Base-by-base conservation (phyloP, 2,113 vertebrate species). In the Pyxicephalus adspersus region DNA sequence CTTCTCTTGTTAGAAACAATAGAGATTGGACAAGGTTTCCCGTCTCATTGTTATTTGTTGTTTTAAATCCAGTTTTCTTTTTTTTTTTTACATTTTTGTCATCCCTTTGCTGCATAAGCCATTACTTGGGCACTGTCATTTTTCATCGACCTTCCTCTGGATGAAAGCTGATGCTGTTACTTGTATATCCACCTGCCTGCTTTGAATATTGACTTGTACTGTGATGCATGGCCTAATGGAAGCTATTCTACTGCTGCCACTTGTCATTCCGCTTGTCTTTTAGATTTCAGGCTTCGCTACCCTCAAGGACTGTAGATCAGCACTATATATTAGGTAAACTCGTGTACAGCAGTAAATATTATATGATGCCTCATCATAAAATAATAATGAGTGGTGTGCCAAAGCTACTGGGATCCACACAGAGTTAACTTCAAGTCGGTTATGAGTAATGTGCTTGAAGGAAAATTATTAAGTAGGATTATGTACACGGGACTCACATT, bases 331-430 rank as follows among this genome's bases (percentile, higher is more conserved):
- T 77, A 77, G 29, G 78, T 19, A 31, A 54, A 52, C 57, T 52
- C 57, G 17, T 65, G 66, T 54, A 60, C 19, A 38, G 67, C 58
- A 72, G 78, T 63, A 72, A 72, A 72, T 80, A 72, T 80, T 64
- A 80, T 80, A 52, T 70, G 77, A 72, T 29, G 77, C 57, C 60
- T 72, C 52, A 45, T 80, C 66, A 72, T 64, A 72, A 79, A 79
- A 79, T 79, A 79, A 58, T 68, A 79, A 79, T 70, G 64, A 60
- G 29, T n/a, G 25, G 5, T 23, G 5, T 67, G 54, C 23, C 15
- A 0, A 34, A 57, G 28, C 22, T 18, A 29, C 11, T 5, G 19
- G 20, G 20, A 8, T 74, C 20, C 34, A 5, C 55, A 58, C 34
- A 74, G 28, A 60, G 54, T 74, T 55, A 58, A 74, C 58, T 52